A percentile compares a stretch with the other conserved stretches of the same genome.
Evolutionary conservation across 2,888 invertebrate genomes (phyloP).

Genomic region (Epinotia bilunana): DNA sequence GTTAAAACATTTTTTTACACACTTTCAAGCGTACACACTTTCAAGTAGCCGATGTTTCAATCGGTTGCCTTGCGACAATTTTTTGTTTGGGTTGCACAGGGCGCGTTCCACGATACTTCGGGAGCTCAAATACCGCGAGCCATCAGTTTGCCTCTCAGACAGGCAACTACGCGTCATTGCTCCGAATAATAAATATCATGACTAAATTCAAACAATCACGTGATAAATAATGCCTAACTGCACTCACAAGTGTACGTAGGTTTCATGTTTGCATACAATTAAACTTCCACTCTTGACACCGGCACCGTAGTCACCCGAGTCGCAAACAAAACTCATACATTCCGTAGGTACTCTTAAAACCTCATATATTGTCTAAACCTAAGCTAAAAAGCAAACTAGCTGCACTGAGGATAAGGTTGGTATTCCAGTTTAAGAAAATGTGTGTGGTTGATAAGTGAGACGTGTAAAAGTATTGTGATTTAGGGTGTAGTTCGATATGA

Average conservation of each 20-base stretch:
- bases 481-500: slow-evolving; percentile 27
- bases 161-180: too few species aligned
- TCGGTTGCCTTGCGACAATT: too few species aligned
- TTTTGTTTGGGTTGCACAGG: too few species aligned
- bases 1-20: too few species aligned
- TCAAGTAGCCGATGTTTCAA: too few species aligned
- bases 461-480: slow-evolving; percentile 17
- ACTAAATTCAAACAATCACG: too few species aligned
- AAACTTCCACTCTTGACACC: slow-evolving; percentile 17
- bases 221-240: not conserved
- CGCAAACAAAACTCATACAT: slow-evolving; percentile 23
- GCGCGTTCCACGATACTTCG: too few species aligned
- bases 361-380: not conserved
- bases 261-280: not conserved
- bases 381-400: not conserved
- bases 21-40: too few species aligned
- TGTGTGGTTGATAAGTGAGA: slow-evolving; percentile 18
- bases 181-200: too few species aligned
- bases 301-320: slow-evolving; percentile 16
- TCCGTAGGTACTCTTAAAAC: too few species aligned
- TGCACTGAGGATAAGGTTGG: not conserved
- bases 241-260: not conserved
- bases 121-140: too few species aligned
- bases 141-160: too few species aligned
- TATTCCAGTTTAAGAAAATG: not conserved